Conservation (phyloP, 1,140 invertebrate genomes). For the Apis laboriosa region DNA sequence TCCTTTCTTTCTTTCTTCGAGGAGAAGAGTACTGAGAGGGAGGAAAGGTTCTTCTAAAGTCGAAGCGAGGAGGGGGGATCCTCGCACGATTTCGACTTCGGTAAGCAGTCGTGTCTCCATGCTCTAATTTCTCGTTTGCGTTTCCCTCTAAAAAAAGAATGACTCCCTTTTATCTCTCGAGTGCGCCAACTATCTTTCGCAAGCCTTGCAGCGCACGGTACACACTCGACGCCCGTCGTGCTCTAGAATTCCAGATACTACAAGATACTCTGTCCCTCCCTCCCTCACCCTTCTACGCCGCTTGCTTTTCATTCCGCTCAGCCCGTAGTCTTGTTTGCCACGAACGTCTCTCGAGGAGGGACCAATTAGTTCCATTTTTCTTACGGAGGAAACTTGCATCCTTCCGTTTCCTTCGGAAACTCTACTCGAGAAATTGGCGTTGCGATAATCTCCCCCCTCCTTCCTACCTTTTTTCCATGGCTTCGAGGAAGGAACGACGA, state of each 20-base stretch:
- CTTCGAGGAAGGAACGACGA: too few species aligned
- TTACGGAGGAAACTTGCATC: slow-evolving; percentile 56
- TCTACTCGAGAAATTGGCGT: slow-evolving; percentile 36
- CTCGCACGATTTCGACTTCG: slow-evolving; percentile 43
- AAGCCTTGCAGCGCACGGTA: slow-evolving; percentile 58
- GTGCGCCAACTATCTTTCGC: slow-evolving; percentile 66
- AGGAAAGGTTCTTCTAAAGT: slow-evolving; percentile 34
- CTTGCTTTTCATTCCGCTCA: slow-evolving; percentile 33
- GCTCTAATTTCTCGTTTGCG: slow-evolving; percentile 66
- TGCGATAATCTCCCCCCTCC: not conserved
- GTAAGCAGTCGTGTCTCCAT: slow-evolving; percentile 40
- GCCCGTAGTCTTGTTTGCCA: slow-evolving; percentile 58
- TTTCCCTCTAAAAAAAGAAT: slow-evolving; percentile 65
- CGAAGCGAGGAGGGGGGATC: not conserved
- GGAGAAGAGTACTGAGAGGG: not conserved
- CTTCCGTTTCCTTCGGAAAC: slow-evolving; percentile 32
- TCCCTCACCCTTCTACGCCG: slow-evolving; percentile 38
- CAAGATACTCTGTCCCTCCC: slow-evolving; percentile 36
- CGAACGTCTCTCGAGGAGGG: slow-evolving; percentile 59
- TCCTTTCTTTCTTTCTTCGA: too few species aligned
- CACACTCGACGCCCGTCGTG: slow-evolving; percentile 59
- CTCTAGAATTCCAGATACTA: slow-evolving; percentile 67
- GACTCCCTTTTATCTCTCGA: slow-evolving; percentile 62
- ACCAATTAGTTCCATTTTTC: slow-evolving; percentile 67
- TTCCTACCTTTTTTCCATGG: too few species aligned